Conservation (phyloP, 1,140 invertebrate genomes). For the Drosophila seguyi region DNA sequence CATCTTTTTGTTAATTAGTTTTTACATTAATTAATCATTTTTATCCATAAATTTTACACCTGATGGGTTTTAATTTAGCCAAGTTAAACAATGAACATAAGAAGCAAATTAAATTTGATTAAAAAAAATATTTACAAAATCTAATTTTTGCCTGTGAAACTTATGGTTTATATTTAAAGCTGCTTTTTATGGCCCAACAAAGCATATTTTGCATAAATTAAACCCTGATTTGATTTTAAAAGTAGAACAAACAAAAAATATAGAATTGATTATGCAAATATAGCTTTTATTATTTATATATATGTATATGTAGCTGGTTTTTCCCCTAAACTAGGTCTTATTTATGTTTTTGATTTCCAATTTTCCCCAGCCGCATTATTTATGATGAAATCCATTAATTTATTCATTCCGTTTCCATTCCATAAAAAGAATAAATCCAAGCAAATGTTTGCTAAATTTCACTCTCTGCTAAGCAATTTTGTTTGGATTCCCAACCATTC, state of each 20-base stretch:
- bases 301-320: background rate
- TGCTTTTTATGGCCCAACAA: background rate
- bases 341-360: constrained; percentile 23
- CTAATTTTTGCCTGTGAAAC: constrained; percentile 2
- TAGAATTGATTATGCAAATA: constrained; percentile 23
- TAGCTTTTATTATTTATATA: constrained; percentile 1
- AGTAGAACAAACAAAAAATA: background rate
- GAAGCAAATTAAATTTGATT: constrained; percentile 6
- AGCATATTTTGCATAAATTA: constrained; percentile 33
- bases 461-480: constrained; percentile 33
- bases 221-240: background rate
- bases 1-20: constrained; percentile 7
- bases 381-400: constrained; percentile 28
- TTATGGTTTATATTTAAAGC: constrained; percentile 3
- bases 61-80: constrained; percentile 3
- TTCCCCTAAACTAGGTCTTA: constrained; percentile 15
- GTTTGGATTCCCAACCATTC: constrained; percentile 28
- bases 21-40: constrained; percentile 3
- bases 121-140: background rate
- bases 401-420: constrained; percentile 9
- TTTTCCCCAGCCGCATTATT: constrained; percentile 16
- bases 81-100: constrained; percentile 3
- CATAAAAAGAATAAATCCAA: constrained; percentile 23
- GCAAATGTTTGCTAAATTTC: constrained; percentile 25
- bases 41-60: background rate